Percentiles rank a stretch among this genome's conserved stretches.
phyloP scores from a whole-genome alignment of 92 coral and sea anemone genomes.

The Palythoa grandis region DNA sequence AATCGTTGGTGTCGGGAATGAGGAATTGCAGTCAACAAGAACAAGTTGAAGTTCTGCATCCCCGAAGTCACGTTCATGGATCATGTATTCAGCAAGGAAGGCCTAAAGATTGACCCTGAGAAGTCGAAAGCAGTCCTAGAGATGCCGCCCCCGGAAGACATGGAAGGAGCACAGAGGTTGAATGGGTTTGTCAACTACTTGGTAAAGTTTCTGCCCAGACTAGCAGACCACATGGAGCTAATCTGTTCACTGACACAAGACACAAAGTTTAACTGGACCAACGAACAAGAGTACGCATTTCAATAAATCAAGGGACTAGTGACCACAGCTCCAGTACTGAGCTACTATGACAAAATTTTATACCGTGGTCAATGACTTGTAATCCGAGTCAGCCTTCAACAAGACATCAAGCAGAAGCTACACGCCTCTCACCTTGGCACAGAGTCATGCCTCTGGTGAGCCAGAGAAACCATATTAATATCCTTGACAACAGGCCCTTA shows the following conservation, averaged over 20 bases:
- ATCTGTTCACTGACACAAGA: slow-evolving; percentile 23
- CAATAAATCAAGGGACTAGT: slow-evolving; percentile 35
- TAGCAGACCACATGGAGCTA: slow-evolving; percentile 27
- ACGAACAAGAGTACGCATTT: slow-evolving; percentile 35
- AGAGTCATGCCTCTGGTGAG: slow-evolving; percentile 35
- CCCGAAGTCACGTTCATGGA: too few relatives aligned
- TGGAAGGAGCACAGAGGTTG: slow-evolving; percentile 40
- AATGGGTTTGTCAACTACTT: slow-evolving; percentile 40
- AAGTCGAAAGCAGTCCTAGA: too few relatives aligned
- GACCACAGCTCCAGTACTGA: slow-evolving; percentile 36
- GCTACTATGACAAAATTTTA: slow-evolving; percentile 41
- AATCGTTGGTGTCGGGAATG: slow-evolving; percentile 51
- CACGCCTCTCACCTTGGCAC: slow-evolving; percentile 47
- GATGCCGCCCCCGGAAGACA: too few relatives aligned
- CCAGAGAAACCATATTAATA: slow-evolving; percentile 48
- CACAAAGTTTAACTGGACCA: slow-evolving; percentile 36
- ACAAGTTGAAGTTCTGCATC: too few relatives aligned
- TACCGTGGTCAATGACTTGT: slow-evolving; percentile 47
- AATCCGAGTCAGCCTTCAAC: slow-evolving; percentile 44
- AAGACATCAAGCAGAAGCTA: slow-evolving; percentile 35
- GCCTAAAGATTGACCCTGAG: too few relatives aligned
- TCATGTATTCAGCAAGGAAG: too few relatives aligned
- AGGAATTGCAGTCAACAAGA: too few relatives aligned
- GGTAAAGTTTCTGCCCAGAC: slow-evolving; percentile 40
- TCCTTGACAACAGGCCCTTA: too few relatives aligned